Base-by-base conservation (phyloP, 2,797 vertebrate genomes). In the Rhinogobio ventralis region DNA sequence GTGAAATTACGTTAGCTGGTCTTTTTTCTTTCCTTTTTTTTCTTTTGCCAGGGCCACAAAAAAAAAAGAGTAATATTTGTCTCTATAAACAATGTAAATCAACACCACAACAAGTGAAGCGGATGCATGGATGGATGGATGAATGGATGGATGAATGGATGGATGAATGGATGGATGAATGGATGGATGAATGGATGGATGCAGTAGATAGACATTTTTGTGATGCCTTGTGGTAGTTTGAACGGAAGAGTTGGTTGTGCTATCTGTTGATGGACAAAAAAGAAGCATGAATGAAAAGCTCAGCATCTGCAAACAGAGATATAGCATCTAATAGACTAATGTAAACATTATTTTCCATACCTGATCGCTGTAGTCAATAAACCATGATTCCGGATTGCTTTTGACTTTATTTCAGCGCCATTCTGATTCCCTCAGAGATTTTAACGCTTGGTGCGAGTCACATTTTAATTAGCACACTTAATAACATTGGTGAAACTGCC, bases 391-490 rank as follows among this genome's bases (percentile, higher is more conserved):
- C 51, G 55, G 25, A 17, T 81, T 4, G 42, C 28, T 25, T 83
- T 81, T 75, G 36, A 53, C 39, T 85, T 83, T 49, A 30, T 19
- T 71, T 80, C 64, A 57, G 72, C 67, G 10, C 13, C 20, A 15
- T 30, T 77, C 17, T 83, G 33, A 84, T 5, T 81, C 81, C 78
- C 72, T 46, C n/a, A 30, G 81, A 83, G 81, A 72, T 72, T 83
- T 62, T 49, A 67, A 28, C 30, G 8, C 62, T 73, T 79, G 81
- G 69, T 81, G 23, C 13, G 14, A 84, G 66, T 73, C 49, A 14
- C 30, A 36, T 82, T 84, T 88, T 79, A 86, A 88, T 84, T 78
- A 84, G 79, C 78, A 28, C 69, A 45, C 6, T 53, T 66, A 64
- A 83, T 71, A 28, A 36, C 53, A 30, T 49, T 60, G 67, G 78